These are phyloP conservation scores for Rhynchophorus ferrugineus DNA, from an alignment of 1,140 invertebrate genomes.

Conservation along the genomic window DNA sequence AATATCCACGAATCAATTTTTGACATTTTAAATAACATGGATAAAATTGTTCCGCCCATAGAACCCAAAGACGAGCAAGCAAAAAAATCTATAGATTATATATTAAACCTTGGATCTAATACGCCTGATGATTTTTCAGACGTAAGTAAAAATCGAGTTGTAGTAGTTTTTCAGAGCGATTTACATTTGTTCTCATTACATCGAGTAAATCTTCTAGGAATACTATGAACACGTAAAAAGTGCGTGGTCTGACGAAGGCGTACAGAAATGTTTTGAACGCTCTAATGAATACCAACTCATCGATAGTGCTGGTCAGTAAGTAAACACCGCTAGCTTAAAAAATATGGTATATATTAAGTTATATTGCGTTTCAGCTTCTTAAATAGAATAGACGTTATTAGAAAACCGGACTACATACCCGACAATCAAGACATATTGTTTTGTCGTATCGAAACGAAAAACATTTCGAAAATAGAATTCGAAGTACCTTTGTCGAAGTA, in stretches of 20 bases:
- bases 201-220: conserved; percentile 53
- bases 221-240: conserved; percentile 57
- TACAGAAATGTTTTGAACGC: conserved; percentile 60
- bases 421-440: conserved; percentile 62
- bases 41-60: conserved; percentile 41
- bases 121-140: conserved; percentile 47
- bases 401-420: conserved; percentile 53
- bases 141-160: conserved; percentile 35
- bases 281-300: conserved; percentile 74
- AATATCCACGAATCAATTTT: conserved; percentile 63
- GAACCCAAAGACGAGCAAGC: conserved; percentile 44
- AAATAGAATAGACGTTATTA: conserved; percentile 53
- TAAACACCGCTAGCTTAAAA: conserved; percentile 17
- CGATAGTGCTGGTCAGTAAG: conserved; percentile 75
- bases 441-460: conserved; percentile 59
- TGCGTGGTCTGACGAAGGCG: conserved; percentile 58
- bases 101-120: conserved; percentile 45
- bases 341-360: not conserved
- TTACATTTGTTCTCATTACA: conserved; percentile 10
- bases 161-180: not conserved
- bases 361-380: conserved; percentile 50
- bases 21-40: conserved; percentile 53
- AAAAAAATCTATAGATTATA: conserved; percentile 46
- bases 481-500: conserved; percentile 58
- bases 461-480: conserved; percentile 68